Percentiles rank a stretch among this genome's conserved stretches.
Evolutionary conservation across 2,113 vertebrate genomes (phyloP).

Genomic region (Azemiops feae): DNA sequence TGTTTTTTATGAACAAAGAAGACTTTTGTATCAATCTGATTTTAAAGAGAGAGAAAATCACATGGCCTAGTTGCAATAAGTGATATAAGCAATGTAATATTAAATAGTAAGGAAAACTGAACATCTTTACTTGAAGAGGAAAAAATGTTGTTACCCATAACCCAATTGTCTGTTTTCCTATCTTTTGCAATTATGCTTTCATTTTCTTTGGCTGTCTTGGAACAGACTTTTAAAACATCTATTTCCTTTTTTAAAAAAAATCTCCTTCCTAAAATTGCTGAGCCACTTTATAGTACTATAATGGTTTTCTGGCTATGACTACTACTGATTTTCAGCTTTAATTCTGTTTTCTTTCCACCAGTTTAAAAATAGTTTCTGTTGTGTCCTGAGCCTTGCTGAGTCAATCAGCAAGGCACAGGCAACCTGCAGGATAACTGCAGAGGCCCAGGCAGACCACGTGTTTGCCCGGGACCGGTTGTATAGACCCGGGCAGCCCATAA

Average conservation of each 20-base stretch:
- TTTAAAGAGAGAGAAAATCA: not conserved
- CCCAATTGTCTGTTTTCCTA: slow-evolving; percentile 10
- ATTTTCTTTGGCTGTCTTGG: slow-evolving; percentile 18
- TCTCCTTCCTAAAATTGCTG: not conserved
- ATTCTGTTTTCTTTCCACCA: slow-evolving; percentile 23
- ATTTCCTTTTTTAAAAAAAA: slow-evolving; percentile 4
- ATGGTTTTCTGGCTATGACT: not conserved
- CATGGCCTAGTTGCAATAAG: not conserved
- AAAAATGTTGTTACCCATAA: not conserved
- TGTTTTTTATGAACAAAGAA: not conserved
- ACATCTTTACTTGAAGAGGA: not conserved
- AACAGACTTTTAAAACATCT: slow-evolving; percentile 16
- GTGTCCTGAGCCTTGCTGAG: too few relatives aligned
- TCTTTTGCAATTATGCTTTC: slow-evolving; percentile 22
- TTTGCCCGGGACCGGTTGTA: too few relatives aligned
- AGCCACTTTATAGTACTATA: slow-evolving; percentile 28
- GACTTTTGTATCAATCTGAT: not conserved
- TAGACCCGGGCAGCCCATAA: too few relatives aligned
- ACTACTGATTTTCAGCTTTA: slow-evolving; percentile 29
- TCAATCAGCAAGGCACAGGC: too few relatives aligned
- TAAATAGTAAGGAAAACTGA: not conserved
- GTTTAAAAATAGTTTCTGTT: slow-evolving; percentile 13
- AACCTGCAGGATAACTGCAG: too few relatives aligned
- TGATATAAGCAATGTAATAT: not conserved
- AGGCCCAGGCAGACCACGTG: too few relatives aligned